Percentiles rank a stretch among this genome's conserved stretches.
Evolutionary conservation across 2,113 vertebrate genomes (phyloP).

Genomic region (Solea senegalensis): DNA sequence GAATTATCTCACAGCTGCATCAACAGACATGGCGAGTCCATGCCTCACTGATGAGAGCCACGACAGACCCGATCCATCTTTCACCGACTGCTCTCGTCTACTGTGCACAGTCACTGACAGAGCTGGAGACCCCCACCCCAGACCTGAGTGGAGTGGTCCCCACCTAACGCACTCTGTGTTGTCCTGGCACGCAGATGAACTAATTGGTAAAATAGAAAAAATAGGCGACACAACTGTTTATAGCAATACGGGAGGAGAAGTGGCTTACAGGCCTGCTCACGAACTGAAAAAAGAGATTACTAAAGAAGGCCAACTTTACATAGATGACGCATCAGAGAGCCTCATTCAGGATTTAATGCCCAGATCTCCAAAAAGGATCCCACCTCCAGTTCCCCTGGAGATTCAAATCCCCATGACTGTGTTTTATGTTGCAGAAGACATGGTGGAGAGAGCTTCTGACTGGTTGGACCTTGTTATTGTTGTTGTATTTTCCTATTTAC

Average conservation of each 20-base stretch:
- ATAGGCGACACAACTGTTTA: conserved; percentile 53
- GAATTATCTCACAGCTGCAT: not conserved
- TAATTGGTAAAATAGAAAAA: conserved; percentile 61
- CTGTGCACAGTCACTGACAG: conserved; percentile 41
- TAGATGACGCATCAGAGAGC: conserved; percentile 28
- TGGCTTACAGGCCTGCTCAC: not conserved
- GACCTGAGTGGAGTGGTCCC: conserved; percentile 40
- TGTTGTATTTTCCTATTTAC: too few relatives aligned
- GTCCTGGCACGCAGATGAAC: conserved; percentile 66
- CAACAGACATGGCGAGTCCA: not conserved
- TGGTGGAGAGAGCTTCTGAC: conserved; percentile 18
- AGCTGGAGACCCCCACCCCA: conserved; percentile 19
- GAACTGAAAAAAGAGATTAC: conserved; percentile 24
- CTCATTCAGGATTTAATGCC: conserved; percentile 22
- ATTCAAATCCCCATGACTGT: conserved; percentile 75
- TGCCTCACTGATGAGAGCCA: conserved; percentile 13
- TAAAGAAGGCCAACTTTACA: conserved; percentile 9
- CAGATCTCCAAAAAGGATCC: conserved; percentile 42
- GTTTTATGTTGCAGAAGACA: conserved; percentile 76
- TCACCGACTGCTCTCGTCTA: conserved; percentile 50
- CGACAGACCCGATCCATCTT: conserved; percentile 42
- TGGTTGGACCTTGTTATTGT: too few relatives aligned
- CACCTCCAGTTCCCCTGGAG: conserved; percentile 24
- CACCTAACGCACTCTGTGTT: conserved; percentile 27
- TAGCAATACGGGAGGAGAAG: conserved; percentile 35